phyloP scores from a whole-genome alignment of 2,797 vertebrate species.

The Neosilurus mollespiculum region DNA sequence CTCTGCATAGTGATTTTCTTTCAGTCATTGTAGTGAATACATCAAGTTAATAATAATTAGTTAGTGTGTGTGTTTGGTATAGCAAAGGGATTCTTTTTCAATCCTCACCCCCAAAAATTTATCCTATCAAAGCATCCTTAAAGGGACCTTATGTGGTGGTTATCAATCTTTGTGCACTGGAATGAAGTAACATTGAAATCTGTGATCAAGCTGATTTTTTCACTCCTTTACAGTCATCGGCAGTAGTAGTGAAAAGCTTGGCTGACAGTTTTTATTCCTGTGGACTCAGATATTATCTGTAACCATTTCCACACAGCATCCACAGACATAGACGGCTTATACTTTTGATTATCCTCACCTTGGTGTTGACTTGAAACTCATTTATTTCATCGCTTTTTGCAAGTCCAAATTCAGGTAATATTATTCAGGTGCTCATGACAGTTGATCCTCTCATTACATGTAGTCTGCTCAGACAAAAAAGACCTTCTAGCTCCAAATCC shows the following conservation, averaged over 20 bases:
- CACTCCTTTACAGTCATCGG: background rate
- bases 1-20: conserved; percentile 22
- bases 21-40: background rate
- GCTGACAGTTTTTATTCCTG: background rate
- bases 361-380: conserved; percentile 35
- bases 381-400: conserved; percentile 15
- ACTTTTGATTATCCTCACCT: conserved; percentile 36
- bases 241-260: conserved; percentile 6
- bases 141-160: background rate
- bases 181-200: background rate
- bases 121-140: background rate
- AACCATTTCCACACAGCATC: background rate
- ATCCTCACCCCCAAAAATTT: background rate
- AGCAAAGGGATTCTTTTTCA: background rate
- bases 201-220: background rate
- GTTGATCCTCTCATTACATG: conserved; percentile 42
- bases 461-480: conserved; percentile 48
- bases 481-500: conserved; percentile 37
- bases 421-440: conserved; percentile 21
- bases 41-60: conserved; percentile 32
- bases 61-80: background rate
- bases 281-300: conserved; percentile 15
- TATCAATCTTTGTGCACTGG: background rate
- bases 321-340: conserved; percentile 1
- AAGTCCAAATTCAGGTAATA: conserved; percentile 33